Evolutionary conservation across 2,797 vertebrate species (phyloP).

Genomic region (Xerus rutilus): DNA sequence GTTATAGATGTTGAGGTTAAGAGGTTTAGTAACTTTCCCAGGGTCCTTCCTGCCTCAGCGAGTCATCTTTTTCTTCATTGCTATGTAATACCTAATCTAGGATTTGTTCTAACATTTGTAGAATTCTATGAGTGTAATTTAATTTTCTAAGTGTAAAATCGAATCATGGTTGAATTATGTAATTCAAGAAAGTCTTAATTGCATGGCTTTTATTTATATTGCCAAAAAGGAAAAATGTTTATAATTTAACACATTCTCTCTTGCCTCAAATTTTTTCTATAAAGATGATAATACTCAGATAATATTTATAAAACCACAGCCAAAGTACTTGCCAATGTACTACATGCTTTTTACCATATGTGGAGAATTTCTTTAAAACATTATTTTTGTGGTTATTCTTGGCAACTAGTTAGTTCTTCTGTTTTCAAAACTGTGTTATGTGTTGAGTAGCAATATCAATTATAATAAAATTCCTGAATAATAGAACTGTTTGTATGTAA

Average conservation of each 20-base stretch:
- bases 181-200: slow-evolving; percentile 33
- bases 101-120: not conserved
- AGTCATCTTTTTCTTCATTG: too few species aligned
- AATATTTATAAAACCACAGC: not conserved
- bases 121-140: not conserved
- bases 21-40: not conserved
- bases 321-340: slow-evolving; percentile 16
- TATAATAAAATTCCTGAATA: not conserved
- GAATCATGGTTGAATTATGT: not conserved
- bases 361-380: slow-evolving; percentile 9
- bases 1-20: not conserved
- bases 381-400: slow-evolving; percentile 55
- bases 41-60: not conserved
- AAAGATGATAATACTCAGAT: not conserved
- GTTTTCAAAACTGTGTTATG: slow-evolving; percentile 34
- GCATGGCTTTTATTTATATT: slow-evolving; percentile 25
- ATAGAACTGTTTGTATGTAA: not conserved
- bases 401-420: slow-evolving; percentile 13
- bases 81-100: not conserved
- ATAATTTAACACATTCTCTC: not conserved
- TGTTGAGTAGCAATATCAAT: not conserved
- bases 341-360: not conserved
- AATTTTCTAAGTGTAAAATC: not conserved
- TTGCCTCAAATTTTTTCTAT: slow-evolving; percentile 40
- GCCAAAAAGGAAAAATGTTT: slow-evolving; percentile 5